Evolutionary conservation across 2,797 vertebrate genomes (phyloP).

Genomic region (Acanthopagrus latus): DNA sequence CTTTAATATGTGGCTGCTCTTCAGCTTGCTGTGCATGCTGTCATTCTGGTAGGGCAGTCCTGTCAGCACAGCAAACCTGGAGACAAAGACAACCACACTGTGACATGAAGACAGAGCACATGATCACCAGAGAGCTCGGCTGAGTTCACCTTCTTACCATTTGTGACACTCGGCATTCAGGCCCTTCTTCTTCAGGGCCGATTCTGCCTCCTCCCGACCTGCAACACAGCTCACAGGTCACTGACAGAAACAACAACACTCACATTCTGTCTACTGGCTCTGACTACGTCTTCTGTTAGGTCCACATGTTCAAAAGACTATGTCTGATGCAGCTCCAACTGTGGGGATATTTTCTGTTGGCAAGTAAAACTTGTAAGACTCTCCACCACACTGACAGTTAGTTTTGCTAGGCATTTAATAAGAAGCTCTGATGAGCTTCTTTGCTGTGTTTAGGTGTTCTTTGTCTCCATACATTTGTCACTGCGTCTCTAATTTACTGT

Average conservation of each 20-base stretch:
- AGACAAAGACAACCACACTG: not conserved
- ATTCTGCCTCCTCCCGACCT: conserved; percentile 91
- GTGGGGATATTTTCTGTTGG: too few relatives aligned
- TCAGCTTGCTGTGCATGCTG: conserved; percentile 84
- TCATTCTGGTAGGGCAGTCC: conserved; percentile 71
- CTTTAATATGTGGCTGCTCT: conserved; percentile 83
- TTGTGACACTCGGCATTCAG: conserved; percentile 90
- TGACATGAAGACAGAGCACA: not conserved
- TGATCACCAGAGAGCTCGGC: not conserved
- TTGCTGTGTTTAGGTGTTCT: too few relatives aligned
- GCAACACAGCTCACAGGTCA: conserved; percentile 34
- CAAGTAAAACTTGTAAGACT: too few relatives aligned
- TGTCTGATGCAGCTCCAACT: too few relatives aligned
- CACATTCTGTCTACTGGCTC: too few relatives aligned
- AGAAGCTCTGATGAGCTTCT: too few relatives aligned
- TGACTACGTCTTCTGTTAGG: too few relatives aligned
- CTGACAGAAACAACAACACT: not conserved
- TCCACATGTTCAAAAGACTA: not conserved
- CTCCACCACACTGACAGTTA: too few relatives aligned
- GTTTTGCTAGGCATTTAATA: too few relatives aligned
- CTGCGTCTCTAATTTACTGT: too few relatives aligned
- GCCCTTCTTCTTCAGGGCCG: conserved; percentile 86
- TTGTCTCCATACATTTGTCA: too few relatives aligned
- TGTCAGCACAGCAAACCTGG: conserved; percentile 83
- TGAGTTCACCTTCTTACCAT: conserved; percentile 84